Evolutionary conservation across 1,140 invertebrate genomes (phyloP).

Genomic region (Bombus soroeensis): DNA sequence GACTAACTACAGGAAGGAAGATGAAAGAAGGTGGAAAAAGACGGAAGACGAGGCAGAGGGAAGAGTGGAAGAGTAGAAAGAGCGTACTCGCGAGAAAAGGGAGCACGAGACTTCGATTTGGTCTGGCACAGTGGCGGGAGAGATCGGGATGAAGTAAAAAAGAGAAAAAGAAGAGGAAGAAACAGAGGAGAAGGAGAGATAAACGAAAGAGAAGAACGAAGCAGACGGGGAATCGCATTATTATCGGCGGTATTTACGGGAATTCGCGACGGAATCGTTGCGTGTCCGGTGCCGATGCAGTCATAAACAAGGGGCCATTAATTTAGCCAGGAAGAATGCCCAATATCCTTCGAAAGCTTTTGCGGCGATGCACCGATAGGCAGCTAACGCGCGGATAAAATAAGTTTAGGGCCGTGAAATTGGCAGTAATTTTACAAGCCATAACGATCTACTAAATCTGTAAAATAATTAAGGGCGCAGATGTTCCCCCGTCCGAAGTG

Average conservation of each 20-base stretch:
- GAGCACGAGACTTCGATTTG: neutral
- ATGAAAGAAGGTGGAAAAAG: no score
- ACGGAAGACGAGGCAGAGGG: neutral
- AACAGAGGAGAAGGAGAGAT: no score
- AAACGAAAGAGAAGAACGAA: neutral
- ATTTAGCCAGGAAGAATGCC: slow-evolving; percentile 79
- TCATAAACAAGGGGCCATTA: slow-evolving; percentile 81
- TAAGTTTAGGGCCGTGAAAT: slow-evolving; percentile 82
- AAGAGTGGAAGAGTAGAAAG: no score
- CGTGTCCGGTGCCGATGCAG: slow-evolving; percentile 76
- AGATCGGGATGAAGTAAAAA: neutral
- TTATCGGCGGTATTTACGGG: slow-evolving; percentile 74
- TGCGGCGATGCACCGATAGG: slow-evolving; percentile 72
- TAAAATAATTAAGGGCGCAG: slow-evolving; percentile 83
- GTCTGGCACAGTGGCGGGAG: neutral
- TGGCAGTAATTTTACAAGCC: slow-evolving; percentile 83
- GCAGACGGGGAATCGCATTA: slow-evolving; percentile 63
- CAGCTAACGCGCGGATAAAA: slow-evolving; percentile 77
- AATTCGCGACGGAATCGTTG: slow-evolving; percentile 79
- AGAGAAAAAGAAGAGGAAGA: neutral
- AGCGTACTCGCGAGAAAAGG: neutral
- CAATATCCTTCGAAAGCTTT: slow-evolving; percentile 76
- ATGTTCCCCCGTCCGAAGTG: slow-evolving; percentile 69
- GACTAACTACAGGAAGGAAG: no score
- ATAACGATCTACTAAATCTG: slow-evolving; percentile 84